A percentile compares a stretch with the other conserved stretches of the same genome.
These are phyloP conservation scores for Atethmia centrago DNA, from an alignment of 2,888 invertebrate species.

Conservation along the genomic window DNA sequence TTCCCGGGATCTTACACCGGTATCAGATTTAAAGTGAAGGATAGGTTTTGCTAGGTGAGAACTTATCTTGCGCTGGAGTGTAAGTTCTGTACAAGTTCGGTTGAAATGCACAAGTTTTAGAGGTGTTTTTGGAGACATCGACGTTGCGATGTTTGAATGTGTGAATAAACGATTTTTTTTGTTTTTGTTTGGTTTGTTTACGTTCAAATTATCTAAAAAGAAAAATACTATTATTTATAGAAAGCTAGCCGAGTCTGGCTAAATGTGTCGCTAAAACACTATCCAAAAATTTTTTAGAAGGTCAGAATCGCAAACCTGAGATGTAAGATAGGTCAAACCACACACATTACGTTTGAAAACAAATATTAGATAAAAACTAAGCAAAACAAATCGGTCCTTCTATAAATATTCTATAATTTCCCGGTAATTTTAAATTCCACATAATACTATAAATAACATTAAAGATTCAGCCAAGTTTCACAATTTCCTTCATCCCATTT, in stretches of 20 bases:
- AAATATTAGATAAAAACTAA: too few species aligned
- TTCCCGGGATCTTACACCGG: conserved; percentile 49
- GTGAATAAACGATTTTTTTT: background rate
- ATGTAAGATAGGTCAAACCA: too few species aligned
- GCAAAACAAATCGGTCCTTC: too few species aligned
- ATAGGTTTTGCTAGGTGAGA: conserved; percentile 56
- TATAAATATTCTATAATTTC: background rate
- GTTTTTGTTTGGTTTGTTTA: background rate
- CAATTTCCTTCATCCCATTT: conserved; percentile 31
- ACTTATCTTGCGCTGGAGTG: conserved; percentile 41
- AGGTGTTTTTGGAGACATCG: conserved; percentile 32
- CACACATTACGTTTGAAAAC: too few species aligned
- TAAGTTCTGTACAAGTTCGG: conserved; percentile 32
- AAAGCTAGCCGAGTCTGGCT: too few species aligned
- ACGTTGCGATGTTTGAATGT: background rate
- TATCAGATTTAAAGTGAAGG: conserved; percentile 64
- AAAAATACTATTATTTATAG: background rate
- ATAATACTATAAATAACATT: conserved; percentile 9
- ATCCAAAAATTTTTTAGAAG: background rate
- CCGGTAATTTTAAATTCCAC: background rate
- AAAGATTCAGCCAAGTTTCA: conserved; percentile 19
- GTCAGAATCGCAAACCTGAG: background rate
- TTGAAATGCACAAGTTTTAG: conserved; percentile 50
- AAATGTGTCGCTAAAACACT: background rate
- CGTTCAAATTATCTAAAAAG: background rate